Evolutionary conservation across 2,888 invertebrate genomes (phyloP), one percentile per base, ranked within the genome.

Genomic region (Eucera pruinosa): DNA sequence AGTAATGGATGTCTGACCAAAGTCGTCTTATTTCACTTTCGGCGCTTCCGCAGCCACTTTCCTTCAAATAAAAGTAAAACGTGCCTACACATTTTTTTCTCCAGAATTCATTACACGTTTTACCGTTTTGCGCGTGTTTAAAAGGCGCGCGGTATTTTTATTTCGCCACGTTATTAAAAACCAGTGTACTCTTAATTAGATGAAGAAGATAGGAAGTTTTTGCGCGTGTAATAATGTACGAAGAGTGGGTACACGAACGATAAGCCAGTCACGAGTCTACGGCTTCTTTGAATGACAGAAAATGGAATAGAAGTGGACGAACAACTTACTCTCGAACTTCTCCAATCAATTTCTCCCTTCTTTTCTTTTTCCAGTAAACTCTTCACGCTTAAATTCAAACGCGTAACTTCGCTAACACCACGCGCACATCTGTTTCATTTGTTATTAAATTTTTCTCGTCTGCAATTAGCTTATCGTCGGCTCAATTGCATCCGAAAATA

Each of bases 221-320:
- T 6, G 13, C 6, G 6, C 20, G n/a, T 11, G 11, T 33, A 61
- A 11, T 9, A 33, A 47, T 13, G 23, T 45, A 11, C n/a, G 18
- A 48, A 27, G 13, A 23, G 33, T 61, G 52, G 62, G 70, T 76
- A 18, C 30, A 70, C 50, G 77, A 25, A 62, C 76, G 48, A 76
- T 66, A 77, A 78, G 61, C 77, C 66, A 70, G 50, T 76, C 43
- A 25, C 41, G 36, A 25, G 23, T 4, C 25, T 66, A 70, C 20
- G 78, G 61, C 77, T 70, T 70, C 57, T 62, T 77, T 77, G 77
- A 78, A 61, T 70, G 78, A 47, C 65, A 62, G 62, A 65, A 57
- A 78, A 39, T 45, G 48, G 45, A 76, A 78, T 55, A 48, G 23
- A 33, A 66, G 15, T 6, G 30, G 52, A 77, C 75, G 67, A 77